phyloP scores from a whole-genome alignment of 2,797 vertebrate genomes.

The Nasua narica region DNA sequence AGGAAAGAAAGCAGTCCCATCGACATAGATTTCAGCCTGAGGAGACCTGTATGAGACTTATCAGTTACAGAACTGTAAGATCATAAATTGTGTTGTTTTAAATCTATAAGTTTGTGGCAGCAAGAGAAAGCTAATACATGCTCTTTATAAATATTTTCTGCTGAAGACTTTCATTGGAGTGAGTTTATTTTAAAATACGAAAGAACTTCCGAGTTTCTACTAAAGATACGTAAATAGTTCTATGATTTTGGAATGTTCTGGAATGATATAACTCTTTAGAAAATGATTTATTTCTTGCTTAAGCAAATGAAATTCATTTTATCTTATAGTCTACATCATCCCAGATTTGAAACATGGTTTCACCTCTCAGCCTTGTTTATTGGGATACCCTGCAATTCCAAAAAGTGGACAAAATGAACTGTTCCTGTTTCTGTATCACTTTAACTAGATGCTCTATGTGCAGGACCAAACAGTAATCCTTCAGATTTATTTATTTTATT shows the following conservation, averaged over 20 bases:
- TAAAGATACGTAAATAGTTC: background rate
- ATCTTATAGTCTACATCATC: background rate
- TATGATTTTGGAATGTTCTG: background rate
- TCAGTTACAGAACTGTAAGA: background rate
- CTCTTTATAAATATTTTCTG: background rate
- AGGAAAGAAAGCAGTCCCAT: background rate
- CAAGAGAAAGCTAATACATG: background rate
- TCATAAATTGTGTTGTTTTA: background rate
- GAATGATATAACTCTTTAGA: background rate
- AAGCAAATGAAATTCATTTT: constrained; percentile 4
- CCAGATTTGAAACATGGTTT: constrained; percentile 16
- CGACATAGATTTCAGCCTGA: background rate
- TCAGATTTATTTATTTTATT: constrained; percentile 32
- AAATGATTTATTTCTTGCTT: background rate
- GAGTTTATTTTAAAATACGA: constrained; percentile 20
- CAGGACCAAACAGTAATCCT: constrained; percentile 42
- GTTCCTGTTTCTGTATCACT: background rate
- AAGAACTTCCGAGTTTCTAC: background rate
- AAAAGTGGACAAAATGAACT: constrained; percentile 2
- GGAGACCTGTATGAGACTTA: background rate
- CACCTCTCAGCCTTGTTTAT: background rate
- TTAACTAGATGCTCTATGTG: constrained; percentile 14
- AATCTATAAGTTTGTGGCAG: background rate
- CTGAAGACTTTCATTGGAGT: background rate
- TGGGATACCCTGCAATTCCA: background rate